Conservation (phyloP, 2,888 invertebrate species). For the Acronicta aceris region DNA sequence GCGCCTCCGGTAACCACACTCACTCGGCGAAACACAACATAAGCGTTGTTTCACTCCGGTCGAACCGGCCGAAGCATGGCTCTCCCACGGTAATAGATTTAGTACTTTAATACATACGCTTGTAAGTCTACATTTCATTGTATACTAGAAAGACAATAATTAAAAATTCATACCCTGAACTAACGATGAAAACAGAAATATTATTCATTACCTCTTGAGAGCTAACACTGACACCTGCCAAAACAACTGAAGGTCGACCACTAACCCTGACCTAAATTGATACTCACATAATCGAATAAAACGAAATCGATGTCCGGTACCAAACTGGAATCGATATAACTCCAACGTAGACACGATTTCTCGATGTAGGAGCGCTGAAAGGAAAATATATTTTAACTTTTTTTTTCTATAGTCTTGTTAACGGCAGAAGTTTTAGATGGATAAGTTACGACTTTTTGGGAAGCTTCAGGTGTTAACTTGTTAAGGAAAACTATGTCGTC, state of each 20-base stretch:
- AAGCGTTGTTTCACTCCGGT: too few relatives aligned
- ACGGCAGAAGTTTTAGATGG: slow-evolving; percentile 8
- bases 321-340: slow-evolving; percentile 52
- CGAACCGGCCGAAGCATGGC: too few relatives aligned
- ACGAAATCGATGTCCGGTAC: slow-evolving; percentile 50
- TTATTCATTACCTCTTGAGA: slow-evolving; percentile 24
- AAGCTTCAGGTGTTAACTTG: neutral
- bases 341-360: slow-evolving; percentile 40
- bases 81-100: too few relatives aligned
- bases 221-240: slow-evolving; percentile 34
- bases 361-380: slow-evolving; percentile 24
- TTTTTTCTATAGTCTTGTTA: slow-evolving; percentile 4
- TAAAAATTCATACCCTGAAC: slow-evolving; percentile 18
- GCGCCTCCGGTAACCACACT: too few relatives aligned
- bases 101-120: too few relatives aligned
- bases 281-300: slow-evolving; percentile 49
- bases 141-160: too few relatives aligned
- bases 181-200: slow-evolving; percentile 33
- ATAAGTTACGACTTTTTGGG: slow-evolving; percentile 12
- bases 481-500: neutral
- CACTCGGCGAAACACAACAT: too few relatives aligned
- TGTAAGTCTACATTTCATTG: too few relatives aligned
- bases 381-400: slow-evolving; percentile 25
- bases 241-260: slow-evolving; percentile 38
- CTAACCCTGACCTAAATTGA: slow-evolving; percentile 52